Percentiles rank a stretch among this genome's conserved stretches.
Evolutionary conservation across 2,113 vertebrate genomes (phyloP).

Genomic region (Amblyornis subalaris): DNA sequence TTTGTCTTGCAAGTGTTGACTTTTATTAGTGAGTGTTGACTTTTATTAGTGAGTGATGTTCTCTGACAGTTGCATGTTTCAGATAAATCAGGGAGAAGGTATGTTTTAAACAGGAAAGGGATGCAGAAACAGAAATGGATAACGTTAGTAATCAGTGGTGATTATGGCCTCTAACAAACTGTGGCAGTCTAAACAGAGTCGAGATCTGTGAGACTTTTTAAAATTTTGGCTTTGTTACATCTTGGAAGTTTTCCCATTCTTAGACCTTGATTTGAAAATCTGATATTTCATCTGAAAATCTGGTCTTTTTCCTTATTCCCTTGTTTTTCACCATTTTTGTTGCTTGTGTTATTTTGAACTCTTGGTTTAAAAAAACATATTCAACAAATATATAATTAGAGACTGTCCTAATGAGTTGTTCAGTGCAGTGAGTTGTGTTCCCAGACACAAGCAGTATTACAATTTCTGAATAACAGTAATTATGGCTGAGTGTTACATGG

Average conservation of each 20-base stretch:
- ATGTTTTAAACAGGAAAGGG: not conserved
- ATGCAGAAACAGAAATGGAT: not conserved
- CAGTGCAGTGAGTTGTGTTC: not conserved
- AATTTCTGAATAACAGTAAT: constrained; percentile 30
- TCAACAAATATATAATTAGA: not conserved
- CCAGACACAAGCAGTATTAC: not conserved
- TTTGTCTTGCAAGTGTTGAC: not conserved
- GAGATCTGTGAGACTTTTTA: not conserved
- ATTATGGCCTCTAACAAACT: not conserved
- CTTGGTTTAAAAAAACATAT: not conserved
- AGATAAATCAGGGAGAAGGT: not conserved
- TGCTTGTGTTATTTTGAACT: constrained; percentile 4
- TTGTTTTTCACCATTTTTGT: not conserved
- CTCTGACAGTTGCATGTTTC: not conserved
- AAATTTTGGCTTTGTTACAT: not conserved
- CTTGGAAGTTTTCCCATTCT: not conserved
- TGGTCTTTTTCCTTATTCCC: not conserved
- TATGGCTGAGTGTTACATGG: not conserved
- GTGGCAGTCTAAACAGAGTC: not conserved
- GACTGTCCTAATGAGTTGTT: not conserved
- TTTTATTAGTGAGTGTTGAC: not conserved
- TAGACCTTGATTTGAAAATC: not conserved
- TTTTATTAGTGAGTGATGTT: not conserved
- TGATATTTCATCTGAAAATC: not conserved
- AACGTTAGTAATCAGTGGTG: not conserved